Evolutionary conservation across 2,113 vertebrate species (phyloP), one percentile per base, ranked within the genome.

Genomic region (Leptocoma aspasia): DNA sequence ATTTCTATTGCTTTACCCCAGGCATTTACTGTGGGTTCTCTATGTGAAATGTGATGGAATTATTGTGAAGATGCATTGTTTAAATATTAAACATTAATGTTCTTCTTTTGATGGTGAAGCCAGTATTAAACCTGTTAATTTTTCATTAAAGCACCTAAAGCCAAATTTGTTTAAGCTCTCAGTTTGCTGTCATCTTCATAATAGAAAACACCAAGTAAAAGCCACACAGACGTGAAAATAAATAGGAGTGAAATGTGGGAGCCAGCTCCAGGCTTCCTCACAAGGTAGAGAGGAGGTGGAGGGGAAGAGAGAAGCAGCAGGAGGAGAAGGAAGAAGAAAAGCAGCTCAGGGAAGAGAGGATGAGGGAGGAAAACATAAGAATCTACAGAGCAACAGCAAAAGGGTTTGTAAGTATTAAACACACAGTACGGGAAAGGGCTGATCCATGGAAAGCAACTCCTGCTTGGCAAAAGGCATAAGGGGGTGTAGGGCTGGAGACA

Each of bases 21-120:
- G 91, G 78, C 63, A 17, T 76, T 92, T 91, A 59, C 70, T 85
- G 82, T 82, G 75, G 52, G 37, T 80, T 93, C 49, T 82, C 59
- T 60, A 7, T 41, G 45, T 87, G 57, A 92, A 91, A 73, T 86
- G 89, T 69, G 86, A 70, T 94, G 92, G 92, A 95, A 95, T 96
- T 90, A 94, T 84, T 89, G 77, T 86, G 90, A 91, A 87, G 80
- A 87, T 7, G 8, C 63, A 52, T 90, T 96, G 87, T 92, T 94
- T 92, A 96, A 92, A 93, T 92, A 92, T 95, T 92, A 92, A 96
- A 95, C 39, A 94, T 87, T 92, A 91, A 94, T 92, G 70, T 64
- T 87, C 30, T 90, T 83, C 87, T 95, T 96, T 95, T 96, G 92
- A 94, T 89, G 53, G 78, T 73, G 88, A 95, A 96, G 63, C 86